A percentile compares a stretch with the other conserved stretches of the same genome.
phyloP scores from a whole-genome alignment of 2,113 vertebrate genomes.

The Megaceryle maxima region DNA sequence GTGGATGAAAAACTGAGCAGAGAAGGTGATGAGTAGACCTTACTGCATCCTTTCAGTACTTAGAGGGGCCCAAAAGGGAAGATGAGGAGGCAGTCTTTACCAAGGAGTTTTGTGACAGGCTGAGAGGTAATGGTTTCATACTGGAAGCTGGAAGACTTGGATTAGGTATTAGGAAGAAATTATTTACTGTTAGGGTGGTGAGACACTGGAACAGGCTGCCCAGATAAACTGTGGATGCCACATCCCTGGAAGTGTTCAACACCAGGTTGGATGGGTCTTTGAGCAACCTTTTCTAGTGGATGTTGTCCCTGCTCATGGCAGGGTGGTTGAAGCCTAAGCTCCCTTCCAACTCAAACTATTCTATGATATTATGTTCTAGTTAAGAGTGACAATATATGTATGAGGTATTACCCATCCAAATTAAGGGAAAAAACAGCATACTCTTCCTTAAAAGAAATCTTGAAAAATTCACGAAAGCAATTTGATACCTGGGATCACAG shows the following conservation, averaged over 20 bases:
- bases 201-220: not conserved
- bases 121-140: not conserved
- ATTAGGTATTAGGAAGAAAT: not conserved
- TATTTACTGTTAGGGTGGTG: not conserved
- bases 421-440: not conserved
- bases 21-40: not conserved
- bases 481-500: not conserved
- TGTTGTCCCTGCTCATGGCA: too few species aligned
- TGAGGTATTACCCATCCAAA: not conserved
- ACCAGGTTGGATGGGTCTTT: not conserved
- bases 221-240: not conserved
- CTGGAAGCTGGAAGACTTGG: not conserved
- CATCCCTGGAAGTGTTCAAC: not conserved
- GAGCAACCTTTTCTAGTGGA: not conserved
- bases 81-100: too few species aligned
- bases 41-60: not conserved
- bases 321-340: too few species aligned
- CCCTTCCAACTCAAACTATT: too few species aligned
- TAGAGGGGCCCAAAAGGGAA: not conserved
- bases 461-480: not conserved
- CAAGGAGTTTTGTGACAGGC: not conserved
- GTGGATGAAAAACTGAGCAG: not conserved
- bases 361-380: too few species aligned
- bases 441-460: not conserved
- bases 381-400: not conserved